Evolutionary conservation across 2,888 invertebrate genomes (phyloP).

Genomic region (Lucinisca nassula): DNA sequence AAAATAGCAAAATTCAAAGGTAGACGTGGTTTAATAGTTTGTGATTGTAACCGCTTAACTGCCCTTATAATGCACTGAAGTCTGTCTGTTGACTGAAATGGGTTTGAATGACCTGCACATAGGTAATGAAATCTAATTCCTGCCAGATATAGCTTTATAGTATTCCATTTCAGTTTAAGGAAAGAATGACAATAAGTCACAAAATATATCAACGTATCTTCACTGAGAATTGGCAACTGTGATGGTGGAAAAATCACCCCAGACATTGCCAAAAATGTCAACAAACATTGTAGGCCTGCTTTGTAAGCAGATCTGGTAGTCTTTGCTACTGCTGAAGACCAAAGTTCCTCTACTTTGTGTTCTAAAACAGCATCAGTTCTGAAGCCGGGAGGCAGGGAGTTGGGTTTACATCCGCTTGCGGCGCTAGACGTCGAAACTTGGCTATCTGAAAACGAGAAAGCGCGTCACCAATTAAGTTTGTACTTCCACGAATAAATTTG

Average conservation of each 20-base stretch:
- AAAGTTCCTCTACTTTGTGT: background rate
- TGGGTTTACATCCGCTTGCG: background rate
- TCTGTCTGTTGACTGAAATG: background rate
- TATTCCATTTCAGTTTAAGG: conserved; percentile 4
- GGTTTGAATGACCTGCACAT: background rate
- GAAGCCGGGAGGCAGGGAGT: background rate
- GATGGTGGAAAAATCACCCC: background rate
- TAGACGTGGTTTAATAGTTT: background rate
- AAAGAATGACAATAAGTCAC: background rate
- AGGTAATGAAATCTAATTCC: conserved; percentile 12
- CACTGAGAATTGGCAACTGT: background rate
- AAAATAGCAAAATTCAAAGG: background rate
- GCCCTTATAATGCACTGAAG: conserved; percentile 14
- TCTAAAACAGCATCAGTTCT: background rate
- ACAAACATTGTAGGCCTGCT: background rate
- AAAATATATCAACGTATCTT: background rate
- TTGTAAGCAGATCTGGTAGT: background rate
- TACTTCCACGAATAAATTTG: background rate
- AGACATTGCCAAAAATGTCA: conserved; percentile 16
- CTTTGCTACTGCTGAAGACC: background rate
- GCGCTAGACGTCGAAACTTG: background rate
- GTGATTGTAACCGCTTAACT: background rate
- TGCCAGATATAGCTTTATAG: conserved; percentile 27
- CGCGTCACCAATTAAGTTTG: background rate
- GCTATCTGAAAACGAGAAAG: background rate